Evolutionary conservation across 2,888 invertebrate genomes (phyloP), one percentile per base, ranked within the genome.

Genomic region (Trichopoda pennipes): DNA sequence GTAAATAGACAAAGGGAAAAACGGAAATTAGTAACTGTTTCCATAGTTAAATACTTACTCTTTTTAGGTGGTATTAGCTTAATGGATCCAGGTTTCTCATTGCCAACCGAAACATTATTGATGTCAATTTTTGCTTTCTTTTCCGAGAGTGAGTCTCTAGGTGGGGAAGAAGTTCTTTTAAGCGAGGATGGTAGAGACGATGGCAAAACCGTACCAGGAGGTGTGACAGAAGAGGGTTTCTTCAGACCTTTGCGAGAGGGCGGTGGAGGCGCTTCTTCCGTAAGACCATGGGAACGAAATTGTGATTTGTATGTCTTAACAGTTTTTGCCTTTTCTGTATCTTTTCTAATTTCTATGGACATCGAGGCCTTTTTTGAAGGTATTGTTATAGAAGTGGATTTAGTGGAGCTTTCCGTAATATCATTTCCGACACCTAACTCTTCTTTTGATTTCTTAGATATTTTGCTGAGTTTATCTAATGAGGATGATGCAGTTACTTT

Each of bases 221-320:
- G 89, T 63, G 92, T 90, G 9, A 80, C 66, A 0, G 93, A 90
- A 74, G 90, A 74, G 1, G 94, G 93, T 88, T 94, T 94, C 87
- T 95, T 94, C 2, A 94, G 90, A 0, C 93, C 92, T 66, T 94
- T 93, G 75, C 96, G 92, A 3, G 96, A 95, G 2, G 95, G 95
- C 16, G 97, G 96, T n/a, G 96, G 96, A 87, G 96, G 96, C 0
- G 94, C 93, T 92, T 96, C 96, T 90, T 97, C 97, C 88, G 96
- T 96, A 70, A 98, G 91, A 47, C 97, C 98, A 87, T 97, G 97
- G 64, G 97, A 97, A 85, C 98, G 94, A 92, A 98, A 97, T 92
- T 96, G 97, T 0, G 97, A 96, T 91, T 97, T 95, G 90, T 95
- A 97, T 17, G 96, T 95, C 93, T 98, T 98, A 0, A 97, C 98